Conservation (phyloP, 2,113 vertebrate species). For the Hymenochirus boettgeri region DNA sequence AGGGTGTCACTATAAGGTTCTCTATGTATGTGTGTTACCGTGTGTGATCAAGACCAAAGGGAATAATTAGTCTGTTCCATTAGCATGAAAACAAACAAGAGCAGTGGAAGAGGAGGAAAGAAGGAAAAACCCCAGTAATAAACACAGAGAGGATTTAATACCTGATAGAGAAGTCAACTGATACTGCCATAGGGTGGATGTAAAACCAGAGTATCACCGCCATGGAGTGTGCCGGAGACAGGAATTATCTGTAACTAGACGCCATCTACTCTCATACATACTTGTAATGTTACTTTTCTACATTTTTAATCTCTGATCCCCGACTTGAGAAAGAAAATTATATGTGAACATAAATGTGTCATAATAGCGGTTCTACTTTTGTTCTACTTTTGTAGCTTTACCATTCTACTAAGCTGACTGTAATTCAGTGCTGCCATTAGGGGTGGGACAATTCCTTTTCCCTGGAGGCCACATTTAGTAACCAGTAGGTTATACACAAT, state of each 20-base stretch:
- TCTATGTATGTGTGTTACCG: neutral
- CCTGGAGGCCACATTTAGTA: too few relatives aligned
- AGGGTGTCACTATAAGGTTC: neutral
- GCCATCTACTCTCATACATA: neutral
- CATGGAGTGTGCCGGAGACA: neutral
- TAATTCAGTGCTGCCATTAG: too few relatives aligned
- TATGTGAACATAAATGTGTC: too few relatives aligned
- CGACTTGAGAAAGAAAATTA: too few relatives aligned
- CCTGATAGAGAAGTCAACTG: too few relatives aligned
- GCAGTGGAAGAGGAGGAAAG: neutral
- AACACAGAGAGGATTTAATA: neutral
- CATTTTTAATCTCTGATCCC: too few relatives aligned
- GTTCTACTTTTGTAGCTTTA: too few relatives aligned
- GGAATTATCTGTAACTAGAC: neutral
- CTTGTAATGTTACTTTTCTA: neutral
- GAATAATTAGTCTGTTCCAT: constrained; percentile 28
- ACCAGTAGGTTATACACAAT: too few relatives aligned
- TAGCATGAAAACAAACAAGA: constrained; percentile 36
- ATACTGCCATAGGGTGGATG: too few relatives aligned
- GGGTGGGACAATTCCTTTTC: too few relatives aligned
- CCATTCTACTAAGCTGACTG: too few relatives aligned
- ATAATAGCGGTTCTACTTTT: too few relatives aligned
- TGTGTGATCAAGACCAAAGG: constrained; percentile 1
- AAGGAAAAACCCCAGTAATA: neutral
- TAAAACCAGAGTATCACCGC: neutral